phyloP scores from a whole-genome alignment of 2,888 invertebrate genomes.

The Tortricodes alternella region DNA sequence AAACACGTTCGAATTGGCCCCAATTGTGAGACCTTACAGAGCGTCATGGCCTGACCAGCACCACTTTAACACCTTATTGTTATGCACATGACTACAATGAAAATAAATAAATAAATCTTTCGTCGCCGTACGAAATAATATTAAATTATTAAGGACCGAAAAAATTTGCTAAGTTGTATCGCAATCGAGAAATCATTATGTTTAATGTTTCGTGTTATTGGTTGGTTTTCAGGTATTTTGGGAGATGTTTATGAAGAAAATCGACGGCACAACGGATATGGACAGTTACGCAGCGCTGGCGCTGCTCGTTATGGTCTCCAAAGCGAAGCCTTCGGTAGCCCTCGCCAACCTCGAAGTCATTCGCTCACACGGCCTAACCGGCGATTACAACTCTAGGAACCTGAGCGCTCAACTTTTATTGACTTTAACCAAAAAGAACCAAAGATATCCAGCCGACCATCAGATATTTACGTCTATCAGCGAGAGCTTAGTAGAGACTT shows the following conservation, averaged over 20 bases:
- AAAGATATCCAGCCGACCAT: slow-evolving; percentile 69
- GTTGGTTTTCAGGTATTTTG: slow-evolving; percentile 90
- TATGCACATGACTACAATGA: too few species aligned
- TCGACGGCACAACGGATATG: slow-evolving; percentile 85
- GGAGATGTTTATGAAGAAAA: slow-evolving; percentile 90
- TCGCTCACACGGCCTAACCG: slow-evolving; percentile 87
- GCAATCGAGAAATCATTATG: too few species aligned
- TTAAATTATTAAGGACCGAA: too few species aligned
- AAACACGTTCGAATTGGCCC: too few species aligned
- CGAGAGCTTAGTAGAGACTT: slow-evolving; percentile 73
- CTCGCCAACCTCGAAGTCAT: slow-evolving; percentile 88
- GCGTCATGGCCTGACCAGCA: too few species aligned
- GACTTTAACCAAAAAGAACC: slow-evolving; percentile 60
- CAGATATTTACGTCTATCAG: slow-evolving; percentile 59
- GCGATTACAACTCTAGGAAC: slow-evolving; percentile 66
- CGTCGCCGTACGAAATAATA: too few species aligned
- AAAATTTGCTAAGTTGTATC: too few species aligned
- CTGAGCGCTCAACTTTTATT: slow-evolving; percentile 64
- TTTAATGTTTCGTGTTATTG: not conserved
- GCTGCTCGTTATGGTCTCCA: slow-evolving; percentile 88
- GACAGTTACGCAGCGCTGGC: slow-evolving; percentile 89
- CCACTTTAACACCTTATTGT: too few species aligned
- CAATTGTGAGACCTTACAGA: too few species aligned
- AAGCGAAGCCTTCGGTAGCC: slow-evolving; percentile 83
- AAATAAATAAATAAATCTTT: too few species aligned